A percentile compares a stretch with the other conserved stretches of the same genome.
Conservation (phyloP, 2,888 invertebrate species). For the Cheilosia soror region DNA sequence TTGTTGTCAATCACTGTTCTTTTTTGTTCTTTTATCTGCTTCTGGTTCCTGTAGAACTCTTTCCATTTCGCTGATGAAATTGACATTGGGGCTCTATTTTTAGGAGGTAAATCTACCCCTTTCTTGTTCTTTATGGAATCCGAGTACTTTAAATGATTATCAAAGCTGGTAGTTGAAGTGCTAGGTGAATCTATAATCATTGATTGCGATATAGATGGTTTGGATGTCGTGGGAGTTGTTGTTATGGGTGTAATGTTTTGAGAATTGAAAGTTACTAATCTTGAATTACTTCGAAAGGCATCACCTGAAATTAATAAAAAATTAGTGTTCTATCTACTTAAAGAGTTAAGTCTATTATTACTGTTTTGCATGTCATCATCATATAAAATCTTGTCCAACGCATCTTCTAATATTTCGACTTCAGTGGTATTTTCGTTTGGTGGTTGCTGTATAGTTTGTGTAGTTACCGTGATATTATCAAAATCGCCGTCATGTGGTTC, state of each 20-base stretch:
- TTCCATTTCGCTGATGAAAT: constrained; percentile 26
- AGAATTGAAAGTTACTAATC: neutral
- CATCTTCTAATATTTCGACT: neutral
- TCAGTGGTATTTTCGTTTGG: too few relatives aligned
- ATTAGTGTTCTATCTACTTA: neutral
- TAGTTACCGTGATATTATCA: neutral
- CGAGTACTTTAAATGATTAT: neutral
- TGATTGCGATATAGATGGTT: neutral
- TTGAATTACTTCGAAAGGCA: neutral
- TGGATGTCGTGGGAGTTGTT: neutral
- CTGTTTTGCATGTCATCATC: neutral
- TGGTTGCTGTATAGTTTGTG: neutral
- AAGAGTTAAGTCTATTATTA: neutral
- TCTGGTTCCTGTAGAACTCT: constrained; percentile 21
- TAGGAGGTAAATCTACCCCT: constrained; percentile 5
- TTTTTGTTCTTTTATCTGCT: constrained; percentile 9
- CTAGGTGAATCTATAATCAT: neutral
- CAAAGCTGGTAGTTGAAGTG: constrained; percentile 2
- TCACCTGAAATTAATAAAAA: neutral
- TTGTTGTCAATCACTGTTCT: neutral
- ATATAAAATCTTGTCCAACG: neutral
- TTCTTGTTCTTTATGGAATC: constrained; percentile 3
- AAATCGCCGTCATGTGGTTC: neutral
- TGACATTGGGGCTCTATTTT: constrained; percentile 27
- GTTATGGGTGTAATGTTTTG: neutral